phyloP scores from a whole-genome alignment of 35 echinoderm and acorn worm species.

The Anneissia japonica region DNA sequence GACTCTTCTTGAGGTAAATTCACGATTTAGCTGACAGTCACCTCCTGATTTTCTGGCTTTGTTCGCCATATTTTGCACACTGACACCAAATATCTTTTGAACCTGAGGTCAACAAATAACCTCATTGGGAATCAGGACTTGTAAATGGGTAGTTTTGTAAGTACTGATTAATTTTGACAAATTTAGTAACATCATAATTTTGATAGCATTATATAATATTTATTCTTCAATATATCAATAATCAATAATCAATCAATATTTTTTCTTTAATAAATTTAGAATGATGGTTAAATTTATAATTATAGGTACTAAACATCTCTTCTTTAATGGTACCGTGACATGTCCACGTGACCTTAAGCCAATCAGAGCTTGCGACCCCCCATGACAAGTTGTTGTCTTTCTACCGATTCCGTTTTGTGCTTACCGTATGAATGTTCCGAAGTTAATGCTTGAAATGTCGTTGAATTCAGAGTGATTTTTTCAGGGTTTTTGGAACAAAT shows the following conservation, averaged over 20 bases:
- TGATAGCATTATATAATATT: too few species aligned
- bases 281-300: too few species aligned
- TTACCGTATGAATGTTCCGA: too few species aligned
- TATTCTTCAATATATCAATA: too few species aligned
- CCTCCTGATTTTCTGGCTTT: not conserved
- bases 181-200: too few species aligned
- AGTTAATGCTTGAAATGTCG: not conserved
- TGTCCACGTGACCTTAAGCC: constrained; percentile 7
- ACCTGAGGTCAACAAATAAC: not conserved
- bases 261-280: too few species aligned
- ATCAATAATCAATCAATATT: too few species aligned
- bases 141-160: not conserved
- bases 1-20: not conserved
- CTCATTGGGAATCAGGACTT: not conserved
- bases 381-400: constrained; percentile 25
- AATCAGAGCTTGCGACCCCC: constrained; percentile 9
- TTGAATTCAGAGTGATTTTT: not conserved
- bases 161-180: too few species aligned
- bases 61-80: not conserved
- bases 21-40: not conserved
- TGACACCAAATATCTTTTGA: not conserved
- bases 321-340: not conserved
- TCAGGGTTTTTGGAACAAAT: not conserved
- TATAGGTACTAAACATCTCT: not conserved
- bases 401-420: not conserved